Evolutionary conservation across 1,140 invertebrate species (phyloP).

Genomic region (Drosophila kepulauana): DNA sequence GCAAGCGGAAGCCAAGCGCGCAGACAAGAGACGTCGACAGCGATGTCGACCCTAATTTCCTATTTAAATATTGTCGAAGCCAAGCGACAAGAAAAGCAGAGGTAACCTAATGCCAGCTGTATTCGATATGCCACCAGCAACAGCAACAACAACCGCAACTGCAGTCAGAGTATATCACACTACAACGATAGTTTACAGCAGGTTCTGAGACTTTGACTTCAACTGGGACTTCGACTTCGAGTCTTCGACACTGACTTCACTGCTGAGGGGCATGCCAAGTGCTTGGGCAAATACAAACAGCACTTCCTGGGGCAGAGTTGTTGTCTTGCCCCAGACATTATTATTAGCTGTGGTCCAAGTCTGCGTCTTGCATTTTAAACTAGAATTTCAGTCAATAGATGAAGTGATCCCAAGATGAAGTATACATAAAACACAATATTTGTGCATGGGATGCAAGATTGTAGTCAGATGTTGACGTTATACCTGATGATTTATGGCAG

Average conservation of each 20-base stretch:
- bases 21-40: constrained; percentile 20
- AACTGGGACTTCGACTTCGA: background rate
- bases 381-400: constrained; percentile 26
- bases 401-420: constrained; percentile 9
- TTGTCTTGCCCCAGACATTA: constrained; percentile 30
- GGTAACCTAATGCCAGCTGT: constrained; percentile 53
- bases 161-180: background rate
- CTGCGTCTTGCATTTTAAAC: constrained; percentile 37
- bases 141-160: background rate
- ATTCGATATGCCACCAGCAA: constrained; percentile 34
- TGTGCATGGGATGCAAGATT: background rate
- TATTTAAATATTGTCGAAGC: constrained; percentile 63
- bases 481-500: background rate
- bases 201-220: constrained; percentile 10
- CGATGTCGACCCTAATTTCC: constrained; percentile 63
- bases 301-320: constrained; percentile 40
- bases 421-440: background rate
- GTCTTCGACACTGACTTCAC: background rate
- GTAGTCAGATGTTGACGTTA: background rate
- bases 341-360: constrained; percentile 8
- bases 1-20: constrained; percentile 48
- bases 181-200: constrained; percentile 13
- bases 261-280: constrained; percentile 44
- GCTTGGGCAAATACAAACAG: constrained; percentile 52
- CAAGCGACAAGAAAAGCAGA: constrained; percentile 42